phyloP scores from a whole-genome alignment of 2,113 vertebrate species.

The Poecilia latipinna region DNA sequence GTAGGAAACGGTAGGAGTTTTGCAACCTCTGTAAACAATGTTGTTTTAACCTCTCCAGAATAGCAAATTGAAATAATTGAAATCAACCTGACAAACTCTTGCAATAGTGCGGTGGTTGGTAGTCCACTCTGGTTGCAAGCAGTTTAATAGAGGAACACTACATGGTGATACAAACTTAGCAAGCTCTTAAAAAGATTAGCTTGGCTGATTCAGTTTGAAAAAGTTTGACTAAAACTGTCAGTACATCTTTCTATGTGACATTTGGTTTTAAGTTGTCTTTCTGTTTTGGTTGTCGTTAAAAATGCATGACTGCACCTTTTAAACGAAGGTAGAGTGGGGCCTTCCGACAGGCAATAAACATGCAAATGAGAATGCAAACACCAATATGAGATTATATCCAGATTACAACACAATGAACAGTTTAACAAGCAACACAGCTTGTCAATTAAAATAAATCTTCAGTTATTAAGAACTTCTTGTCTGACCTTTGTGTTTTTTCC shows the following conservation, averaged over 20 bases:
- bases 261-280: not conserved
- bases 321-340: not conserved
- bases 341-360: conserved; percentile 36
- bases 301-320: conserved; percentile 14
- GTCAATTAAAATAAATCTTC: conserved; percentile 11
- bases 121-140: no score
- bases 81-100: not conserved
- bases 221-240: no score
- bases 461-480: not conserved
- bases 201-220: no score
- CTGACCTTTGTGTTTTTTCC: not conserved
- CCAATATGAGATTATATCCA: conserved; percentile 10
- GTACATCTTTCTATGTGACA: not conserved
- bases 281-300: not conserved
- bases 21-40: not conserved
- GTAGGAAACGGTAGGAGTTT: not conserved
- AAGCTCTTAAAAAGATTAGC: no score
- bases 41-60: not conserved
- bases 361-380: conserved; percentile 35
- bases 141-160: no score
- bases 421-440: conserved; percentile 10
- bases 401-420: conserved; percentile 23
- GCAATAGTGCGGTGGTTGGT: not conserved
- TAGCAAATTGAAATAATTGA: not conserved
- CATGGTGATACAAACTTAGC: no score